A percentile compares a stretch with the other conserved stretches of the same genome.
These are phyloP conservation scores for Ctenochaetus hawaiiensis DNA, from an alignment of 2,797 vertebrate genomes.

Conservation along the genomic window DNA sequence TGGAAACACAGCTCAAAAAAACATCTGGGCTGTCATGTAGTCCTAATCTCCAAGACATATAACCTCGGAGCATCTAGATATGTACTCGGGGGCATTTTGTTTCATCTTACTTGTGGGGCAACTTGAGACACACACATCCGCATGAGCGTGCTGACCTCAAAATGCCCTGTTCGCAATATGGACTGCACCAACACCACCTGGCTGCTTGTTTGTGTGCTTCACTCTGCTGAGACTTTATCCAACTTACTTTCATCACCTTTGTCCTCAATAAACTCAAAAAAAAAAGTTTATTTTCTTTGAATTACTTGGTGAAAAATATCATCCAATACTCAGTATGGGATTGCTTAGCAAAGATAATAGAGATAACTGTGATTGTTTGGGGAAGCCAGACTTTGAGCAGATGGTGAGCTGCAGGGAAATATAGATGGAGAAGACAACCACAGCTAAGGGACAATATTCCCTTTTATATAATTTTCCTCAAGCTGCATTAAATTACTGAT, in stretches of 20 bases:
- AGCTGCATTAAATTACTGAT: conserved; percentile 56
- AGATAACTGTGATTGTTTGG: conserved; percentile 64
- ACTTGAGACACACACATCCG: not conserved
- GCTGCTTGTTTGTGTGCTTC: conserved; percentile 12
- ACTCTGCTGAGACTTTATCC: conserved; percentile 12
- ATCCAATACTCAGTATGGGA: conserved; percentile 35
- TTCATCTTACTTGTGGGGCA: not conserved
- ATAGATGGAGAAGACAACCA: conserved; percentile 51
- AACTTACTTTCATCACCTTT: conserved; percentile 47
- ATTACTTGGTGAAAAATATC: conserved; percentile 32
- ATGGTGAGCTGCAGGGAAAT: conserved; percentile 63
- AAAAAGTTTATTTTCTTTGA: conserved; percentile 45
- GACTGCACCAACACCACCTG: not conserved
- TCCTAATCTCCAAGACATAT: not conserved
- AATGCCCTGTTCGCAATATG: not conserved
- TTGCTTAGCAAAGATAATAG: conserved; percentile 56
- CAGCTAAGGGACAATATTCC: conserved; percentile 51
- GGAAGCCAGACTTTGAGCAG: conserved; percentile 52
- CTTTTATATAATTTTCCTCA: conserved; percentile 59
- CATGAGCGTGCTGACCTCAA: conserved; percentile 11
- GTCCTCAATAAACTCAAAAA: conserved; percentile 30
- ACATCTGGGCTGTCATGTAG: not conserved
- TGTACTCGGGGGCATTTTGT: not conserved
- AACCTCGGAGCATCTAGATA: conserved; percentile 9
- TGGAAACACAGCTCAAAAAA: not conserved